Percentiles rank a stretch among this genome's conserved stretches.
Evolutionary conservation across 2,797 vertebrate genomes (phyloP).

Genomic region (Trachurus trachurus): DNA sequence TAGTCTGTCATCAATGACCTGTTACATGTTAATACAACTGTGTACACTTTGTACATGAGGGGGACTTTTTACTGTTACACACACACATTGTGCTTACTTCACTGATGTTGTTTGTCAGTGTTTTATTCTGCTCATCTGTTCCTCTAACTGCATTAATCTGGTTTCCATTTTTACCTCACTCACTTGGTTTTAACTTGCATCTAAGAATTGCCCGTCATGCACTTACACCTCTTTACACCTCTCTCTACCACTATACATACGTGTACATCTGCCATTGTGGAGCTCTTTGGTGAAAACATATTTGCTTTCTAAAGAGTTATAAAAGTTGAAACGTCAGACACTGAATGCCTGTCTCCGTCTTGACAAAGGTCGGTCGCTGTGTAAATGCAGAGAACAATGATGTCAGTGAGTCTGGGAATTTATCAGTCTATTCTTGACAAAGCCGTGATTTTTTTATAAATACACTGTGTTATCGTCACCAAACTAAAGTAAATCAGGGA

Average conservation of each 20-base stretch:
- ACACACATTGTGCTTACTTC: neutral
- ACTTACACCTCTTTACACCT: no score
- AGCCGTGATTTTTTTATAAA: neutral
- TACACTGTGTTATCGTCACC: neutral
- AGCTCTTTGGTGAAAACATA: no score
- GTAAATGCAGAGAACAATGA: neutral
- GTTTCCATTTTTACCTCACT: no score
- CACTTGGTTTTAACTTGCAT: no score
- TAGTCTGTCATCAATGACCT: neutral
- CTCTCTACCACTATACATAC: no score
- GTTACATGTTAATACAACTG: neutral
- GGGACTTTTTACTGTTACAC: neutral
- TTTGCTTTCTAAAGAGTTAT: no score
- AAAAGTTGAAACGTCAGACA: neutral
- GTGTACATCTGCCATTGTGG: no score
- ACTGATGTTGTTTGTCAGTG: neutral
- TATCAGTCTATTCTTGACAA: neutral
- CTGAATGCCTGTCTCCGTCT: neutral
- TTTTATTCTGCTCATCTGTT: neutral
- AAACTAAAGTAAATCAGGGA: neutral
- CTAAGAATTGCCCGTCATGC: no score
- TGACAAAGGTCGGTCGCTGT: neutral
- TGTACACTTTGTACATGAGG: neutral
- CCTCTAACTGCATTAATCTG: no score
- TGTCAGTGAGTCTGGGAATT: neutral